Conservation (phyloP, 2,113 vertebrate genomes). For the Recurvirostra avosetta region DNA sequence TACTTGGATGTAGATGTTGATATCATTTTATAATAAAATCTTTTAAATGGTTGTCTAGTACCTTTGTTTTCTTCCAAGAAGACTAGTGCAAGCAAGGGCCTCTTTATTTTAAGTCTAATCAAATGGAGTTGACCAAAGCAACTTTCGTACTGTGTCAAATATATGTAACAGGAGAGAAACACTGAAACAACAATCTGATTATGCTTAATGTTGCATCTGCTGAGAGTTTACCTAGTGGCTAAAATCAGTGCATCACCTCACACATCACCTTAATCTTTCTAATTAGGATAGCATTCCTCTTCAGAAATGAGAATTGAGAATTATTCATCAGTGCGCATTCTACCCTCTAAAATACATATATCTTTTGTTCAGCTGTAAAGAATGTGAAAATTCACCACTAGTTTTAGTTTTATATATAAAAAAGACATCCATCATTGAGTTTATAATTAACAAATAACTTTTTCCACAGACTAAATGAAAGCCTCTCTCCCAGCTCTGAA, state of each 20-base stretch:
- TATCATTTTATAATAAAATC: slow-evolving; percentile 57
- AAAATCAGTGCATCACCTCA: background rate
- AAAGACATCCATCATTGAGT: background rate
- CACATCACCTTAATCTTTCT: background rate
- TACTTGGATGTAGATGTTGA: background rate
- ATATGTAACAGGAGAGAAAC: background rate
- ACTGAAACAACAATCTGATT: background rate
- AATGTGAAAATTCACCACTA: background rate
- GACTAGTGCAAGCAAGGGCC: background rate
- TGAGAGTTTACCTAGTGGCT: background rate
- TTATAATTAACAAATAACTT: background rate
- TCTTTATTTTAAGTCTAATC: background rate
- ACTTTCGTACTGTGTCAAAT: background rate
- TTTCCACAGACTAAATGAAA: background rate
- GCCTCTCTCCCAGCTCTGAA: background rate
- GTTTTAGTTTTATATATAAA: background rate
- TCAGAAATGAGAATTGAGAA: background rate
- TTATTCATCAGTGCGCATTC: background rate
- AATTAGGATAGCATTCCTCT: background rate
- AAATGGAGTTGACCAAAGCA: background rate
- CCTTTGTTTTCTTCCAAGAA: background rate
- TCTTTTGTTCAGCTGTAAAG: background rate
- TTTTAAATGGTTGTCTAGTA: background rate
- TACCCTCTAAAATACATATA: accelerated
- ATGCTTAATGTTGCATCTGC: background rate